Evolutionary conservation across 2,888 invertebrate genomes (phyloP), one percentile per base, ranked within the genome.

Genomic region (Spilosoma lubricipeda): DNA sequence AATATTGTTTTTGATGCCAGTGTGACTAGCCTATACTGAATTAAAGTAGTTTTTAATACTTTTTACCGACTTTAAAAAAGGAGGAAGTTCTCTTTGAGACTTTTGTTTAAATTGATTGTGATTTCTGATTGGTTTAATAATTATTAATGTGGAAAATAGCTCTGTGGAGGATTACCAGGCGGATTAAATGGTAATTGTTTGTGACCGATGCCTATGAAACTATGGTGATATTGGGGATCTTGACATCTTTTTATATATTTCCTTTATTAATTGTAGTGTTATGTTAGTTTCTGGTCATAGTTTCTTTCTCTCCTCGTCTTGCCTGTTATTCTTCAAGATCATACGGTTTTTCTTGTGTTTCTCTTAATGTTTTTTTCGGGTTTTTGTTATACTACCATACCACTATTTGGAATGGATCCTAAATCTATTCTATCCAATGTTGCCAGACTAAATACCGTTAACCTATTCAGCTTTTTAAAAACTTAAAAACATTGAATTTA

Each of bases 141-240:
- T 63, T 18, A 64, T 75, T 59, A 30, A 52, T 72, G 48, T 48
- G 65, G 70, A 71, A 56, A 64, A 36, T 71, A 27, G 59, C 64
- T 13, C 52, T 69, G 78, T 78, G 76, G 77, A 73, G 77, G 77
- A 74, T 71, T 67, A 52, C 48, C 66, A 70, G 65, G 48, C 33
- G 70, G 20, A 36, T 71, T 59, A 66, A 68, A 69, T 45, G 67
- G 75, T 75, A 66, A 75, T 80, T 85, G 83, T 89, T 86, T 87
- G 84, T 91, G 90, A 87, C 87, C 87, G 83, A 88, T 87, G 77
- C 77, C 52, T 67, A 56, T 30, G 13, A 30, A 8, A 18, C 30
- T 30, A 63, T 63, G 27, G 27, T 27, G 30, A 63, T 27, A 63
- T 63, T 63, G 30, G 63, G 52, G 30, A 18, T 30, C 15, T 30